Base-by-base conservation (phyloP, 2,797 vertebrate genomes). In the Nothura maculosa region DNA sequence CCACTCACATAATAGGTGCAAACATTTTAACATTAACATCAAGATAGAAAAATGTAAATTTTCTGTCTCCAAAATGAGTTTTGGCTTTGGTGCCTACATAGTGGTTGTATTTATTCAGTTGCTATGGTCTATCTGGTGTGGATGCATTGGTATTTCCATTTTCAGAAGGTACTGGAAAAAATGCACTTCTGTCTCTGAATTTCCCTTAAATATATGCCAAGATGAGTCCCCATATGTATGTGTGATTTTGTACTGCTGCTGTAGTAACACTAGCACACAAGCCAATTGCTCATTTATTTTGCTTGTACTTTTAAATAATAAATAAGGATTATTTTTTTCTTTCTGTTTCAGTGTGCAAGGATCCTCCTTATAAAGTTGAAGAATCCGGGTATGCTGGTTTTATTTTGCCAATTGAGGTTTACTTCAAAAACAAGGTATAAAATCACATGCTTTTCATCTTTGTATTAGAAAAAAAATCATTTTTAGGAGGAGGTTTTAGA, bases 381-480 rank as follows among this genome's bases (percentile, higher is more conserved):
- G 99, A 99, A 97, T 99, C 98, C 91, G 99, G 99, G 94, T 99
- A 99, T 97, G 99, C 99, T 95, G 99, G 99, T 96, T 99, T 99
- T 97, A 99, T 99, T 97, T 97, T 99, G 97, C 99, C 99, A 32
- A 99, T 99, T 96, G 99, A 99, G 96, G 99, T 99, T 96, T 99
- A 99, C 98, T 99, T 99, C 98, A 99, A 98, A 98, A 99, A 99
- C 95, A 99, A 99, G 99, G 99, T 99, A 97, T 60, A 86, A 88
- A 95, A 85, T 95, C 17, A 79, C 73, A 38, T 89, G 14, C 10
- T 85, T 84, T 92, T 89, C 21, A 45, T 93, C 36, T 77, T 89
- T 94, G 48, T 63, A 4, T 73, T 55, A 55, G 52, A 73, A 45
- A 38, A 60, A 12, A 25, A 8, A 15, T 3, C 1, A 19, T 2